phyloP scores from a whole-genome alignment of 2,888 invertebrate genomes.

The Latrodectus hesperus region DNA sequence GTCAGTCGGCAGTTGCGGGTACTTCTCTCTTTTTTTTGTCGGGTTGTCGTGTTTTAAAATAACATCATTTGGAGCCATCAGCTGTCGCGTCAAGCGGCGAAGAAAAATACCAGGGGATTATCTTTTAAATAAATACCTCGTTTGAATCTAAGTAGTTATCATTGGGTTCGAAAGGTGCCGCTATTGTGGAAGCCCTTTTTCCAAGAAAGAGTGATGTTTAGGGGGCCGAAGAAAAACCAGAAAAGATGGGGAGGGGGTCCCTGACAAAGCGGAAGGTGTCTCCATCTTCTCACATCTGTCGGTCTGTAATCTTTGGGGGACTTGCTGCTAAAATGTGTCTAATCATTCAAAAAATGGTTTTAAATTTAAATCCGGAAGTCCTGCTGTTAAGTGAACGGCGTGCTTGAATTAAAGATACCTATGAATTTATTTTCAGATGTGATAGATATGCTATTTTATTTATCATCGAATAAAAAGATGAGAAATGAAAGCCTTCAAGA shows the following conservation, averaged over 20 bases:
- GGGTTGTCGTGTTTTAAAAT: conserved; percentile 51
- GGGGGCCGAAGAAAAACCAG: conserved; percentile 1
- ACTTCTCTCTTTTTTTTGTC: background rate
- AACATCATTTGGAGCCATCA: conserved; percentile 60
- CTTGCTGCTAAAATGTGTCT: background rate
- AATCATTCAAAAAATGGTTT: too few relatives aligned
- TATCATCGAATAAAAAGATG: too few relatives aligned
- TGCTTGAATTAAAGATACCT: too few relatives aligned
- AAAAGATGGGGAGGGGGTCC: background rate
- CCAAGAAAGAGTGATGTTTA: background rate
- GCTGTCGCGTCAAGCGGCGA: conserved; percentile 46
- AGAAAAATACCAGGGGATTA: conserved; percentile 55
- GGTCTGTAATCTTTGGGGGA: conserved; percentile 15
- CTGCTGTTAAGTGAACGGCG: too few relatives aligned
- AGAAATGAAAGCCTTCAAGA: too few relatives aligned
- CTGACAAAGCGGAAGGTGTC: conserved; percentile 1
- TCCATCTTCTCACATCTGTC: conserved; percentile 46
- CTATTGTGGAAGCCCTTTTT: conserved; percentile 34
- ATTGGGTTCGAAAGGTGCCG: conserved; percentile 39
- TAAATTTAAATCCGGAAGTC: too few relatives aligned
- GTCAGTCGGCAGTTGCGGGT: too few relatives aligned
- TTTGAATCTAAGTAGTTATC: conserved; percentile 45
- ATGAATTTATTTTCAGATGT: too few relatives aligned
- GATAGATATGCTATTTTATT: too few relatives aligned
- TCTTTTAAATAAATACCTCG: conserved; percentile 64